A percentile compares a stretch with the other conserved stretches of the same genome.
These are phyloP conservation scores for Cirrhinus mrigala DNA, from an alignment of 2,797 vertebrate species.

Conservation along the genomic window DNA sequence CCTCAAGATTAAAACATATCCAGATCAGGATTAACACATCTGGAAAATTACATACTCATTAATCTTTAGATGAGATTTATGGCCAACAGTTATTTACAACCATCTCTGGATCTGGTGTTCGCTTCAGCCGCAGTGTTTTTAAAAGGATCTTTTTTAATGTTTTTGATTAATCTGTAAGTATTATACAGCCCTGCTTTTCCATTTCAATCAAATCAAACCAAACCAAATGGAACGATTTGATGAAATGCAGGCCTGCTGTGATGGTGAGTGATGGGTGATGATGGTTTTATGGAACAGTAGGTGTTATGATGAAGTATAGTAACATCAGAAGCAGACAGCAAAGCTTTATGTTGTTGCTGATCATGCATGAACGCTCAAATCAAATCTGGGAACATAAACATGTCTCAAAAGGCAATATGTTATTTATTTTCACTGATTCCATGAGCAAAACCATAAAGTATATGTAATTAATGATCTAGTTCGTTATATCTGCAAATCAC, in stretches of 20 bases:
- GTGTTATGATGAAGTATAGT: slow-evolving; percentile 22
- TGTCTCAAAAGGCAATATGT: neutral
- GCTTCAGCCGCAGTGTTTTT: slow-evolving; percentile 1
- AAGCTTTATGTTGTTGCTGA: neutral
- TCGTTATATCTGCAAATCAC: neutral
- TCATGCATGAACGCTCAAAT: neutral
- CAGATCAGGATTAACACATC: slow-evolving; percentile 39
- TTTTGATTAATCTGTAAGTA: slow-evolving; percentile 27
- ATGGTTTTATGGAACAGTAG: slow-evolving; percentile 2
- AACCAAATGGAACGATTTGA: slow-evolving; percentile 30
- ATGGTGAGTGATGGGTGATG: slow-evolving; percentile 22
- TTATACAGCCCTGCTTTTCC: neutral
- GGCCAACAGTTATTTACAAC: slow-evolving; percentile 4
- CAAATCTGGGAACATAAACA: slow-evolving; percentile 12
- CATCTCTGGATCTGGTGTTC: neutral
- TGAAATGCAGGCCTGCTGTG: slow-evolving; percentile 16
- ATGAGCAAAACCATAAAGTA: neutral
- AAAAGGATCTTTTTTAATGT: neutral
- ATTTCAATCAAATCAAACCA: slow-evolving; percentile 37
- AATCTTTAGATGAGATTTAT: slow-evolving; percentile 44
- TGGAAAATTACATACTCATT: slow-evolving; percentile 37
- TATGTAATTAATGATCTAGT: neutral
- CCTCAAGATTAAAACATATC: slow-evolving; percentile 32
- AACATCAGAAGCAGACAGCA: neutral
- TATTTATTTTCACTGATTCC: neutral